These are phyloP conservation scores for Bicyclus anynana DNA, from an alignment of 1,140 invertebrate genomes.

Conservation along the genomic window DNA sequence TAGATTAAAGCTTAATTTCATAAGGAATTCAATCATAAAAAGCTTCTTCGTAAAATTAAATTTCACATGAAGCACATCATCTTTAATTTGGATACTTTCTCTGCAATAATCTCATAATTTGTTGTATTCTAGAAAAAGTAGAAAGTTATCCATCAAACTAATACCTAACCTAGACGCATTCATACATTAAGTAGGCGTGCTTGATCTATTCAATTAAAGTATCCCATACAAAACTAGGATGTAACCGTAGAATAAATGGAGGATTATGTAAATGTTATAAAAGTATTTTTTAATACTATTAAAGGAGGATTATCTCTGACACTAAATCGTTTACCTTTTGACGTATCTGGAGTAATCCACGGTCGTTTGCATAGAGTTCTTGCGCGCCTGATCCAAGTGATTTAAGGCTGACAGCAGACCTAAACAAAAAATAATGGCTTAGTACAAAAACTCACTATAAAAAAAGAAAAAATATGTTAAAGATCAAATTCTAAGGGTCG, in stretches of 20 bases:
- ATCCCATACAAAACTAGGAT: neutral
- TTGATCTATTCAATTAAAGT: neutral
- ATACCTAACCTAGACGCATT: neutral
- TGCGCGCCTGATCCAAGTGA: conserved; percentile 72
- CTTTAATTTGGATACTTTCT: neutral
- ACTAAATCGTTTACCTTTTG: conserved; percentile 79
- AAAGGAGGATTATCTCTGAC: conserved; percentile 10
- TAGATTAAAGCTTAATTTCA: too few relatives aligned
- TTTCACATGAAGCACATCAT: neutral
- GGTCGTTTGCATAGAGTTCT: conserved; percentile 66
- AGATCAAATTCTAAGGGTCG: neutral
- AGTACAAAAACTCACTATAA: conserved; percentile 46
- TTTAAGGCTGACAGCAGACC: conserved; percentile 78
- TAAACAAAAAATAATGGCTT: conserved; percentile 50
- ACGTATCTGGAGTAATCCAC: conserved; percentile 90
- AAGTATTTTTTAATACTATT: conserved; percentile 5
- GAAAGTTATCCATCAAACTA: neutral
- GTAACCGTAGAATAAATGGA: neutral
- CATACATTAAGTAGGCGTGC: neutral
- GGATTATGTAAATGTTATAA: conserved; percentile 9
- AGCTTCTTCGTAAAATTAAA: neutral
- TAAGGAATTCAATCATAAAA: too few relatives aligned
- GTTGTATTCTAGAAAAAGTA: neutral
- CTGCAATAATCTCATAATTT: neutral
- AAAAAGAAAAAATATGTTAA: conserved; percentile 29